phyloP scores from a whole-genome alignment of 53 echinoderm and acorn worm species.

The Echinarachnius parma region DNA sequence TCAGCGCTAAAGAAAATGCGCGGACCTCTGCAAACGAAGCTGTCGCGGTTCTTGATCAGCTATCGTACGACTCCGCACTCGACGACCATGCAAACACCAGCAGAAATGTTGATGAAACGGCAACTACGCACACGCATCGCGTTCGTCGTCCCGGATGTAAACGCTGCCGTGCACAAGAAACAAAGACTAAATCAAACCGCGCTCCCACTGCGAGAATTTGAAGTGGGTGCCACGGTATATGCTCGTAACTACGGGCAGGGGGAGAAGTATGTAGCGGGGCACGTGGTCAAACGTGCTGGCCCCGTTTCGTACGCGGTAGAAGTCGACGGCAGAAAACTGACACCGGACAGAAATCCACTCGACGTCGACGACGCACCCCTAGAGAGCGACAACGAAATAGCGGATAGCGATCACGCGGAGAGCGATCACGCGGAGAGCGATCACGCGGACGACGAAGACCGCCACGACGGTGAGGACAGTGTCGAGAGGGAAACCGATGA shows the following conservation, averaged over 20 bases:
- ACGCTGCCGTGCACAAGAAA: conserved; percentile 28
- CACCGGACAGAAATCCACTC: background rate
- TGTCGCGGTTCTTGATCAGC: conserved; percentile 42
- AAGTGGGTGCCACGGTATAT: background rate
- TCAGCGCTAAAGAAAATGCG: conserved; percentile 36
- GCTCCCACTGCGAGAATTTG: conserved; percentile 12
- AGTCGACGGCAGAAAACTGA: background rate
- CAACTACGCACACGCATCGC: conserved; percentile 42
- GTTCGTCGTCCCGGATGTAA: conserved; percentile 40
- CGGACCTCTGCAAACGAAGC: conserved; percentile 36
- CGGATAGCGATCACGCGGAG: background rate
- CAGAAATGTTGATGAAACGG: conserved; percentile 65
- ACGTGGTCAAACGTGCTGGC: background rate
- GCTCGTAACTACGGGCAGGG: conserved; percentile 14
- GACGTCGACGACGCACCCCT: background rate
- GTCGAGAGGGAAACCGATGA: background rate
- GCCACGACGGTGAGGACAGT: background rate
- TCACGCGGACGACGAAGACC: background rate
- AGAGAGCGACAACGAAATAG: background rate
- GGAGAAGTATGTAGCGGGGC: conserved; percentile 1
- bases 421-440: background rate
- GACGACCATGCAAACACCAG: conserved; percentile 50
- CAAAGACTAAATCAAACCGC: conserved; percentile 20
- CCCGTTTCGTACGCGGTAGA: conserved; percentile 8
- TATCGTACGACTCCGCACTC: conserved; percentile 60